Base-by-base conservation (phyloP, 2,797 vertebrate genomes). In the Hippopotamyrus pictus region DNA sequence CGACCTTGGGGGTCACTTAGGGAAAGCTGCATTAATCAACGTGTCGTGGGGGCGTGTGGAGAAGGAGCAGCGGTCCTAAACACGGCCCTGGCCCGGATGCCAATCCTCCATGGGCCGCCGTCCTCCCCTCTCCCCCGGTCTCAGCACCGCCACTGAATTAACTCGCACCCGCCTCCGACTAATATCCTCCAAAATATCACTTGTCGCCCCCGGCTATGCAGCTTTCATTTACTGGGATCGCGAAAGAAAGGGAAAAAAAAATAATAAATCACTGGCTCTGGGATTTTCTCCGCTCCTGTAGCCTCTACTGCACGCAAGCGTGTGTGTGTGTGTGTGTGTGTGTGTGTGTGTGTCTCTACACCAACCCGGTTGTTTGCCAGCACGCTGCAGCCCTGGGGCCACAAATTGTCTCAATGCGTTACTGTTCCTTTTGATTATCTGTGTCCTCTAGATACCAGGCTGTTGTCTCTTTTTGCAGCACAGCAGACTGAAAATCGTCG, bases 111-210 rank as follows among this genome's bases (percentile, higher is more conserved):
- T n/a, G 65, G 88, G 92, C 92, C 87, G 85, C 48, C 92, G 90
- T 88, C 90, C 90, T 91, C 79, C 91, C 89, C 90, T 92, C 92
- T 93, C 92, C 90, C 17, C 86, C 8, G 33, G 90, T 59, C 53
- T 91, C 92, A 91, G 88, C 93, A 33, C 73, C 94, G 92, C 93
- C 91, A 93, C 92, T 93, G 91, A 94, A 95, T 95, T 94, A 95
- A 94, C 93, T 94, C 92, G 91, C 94, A 92, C 92, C 91, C 90
- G 89, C 92, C 94, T 92, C 89, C 88, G 92, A 92, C 93, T 95
- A 95, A 95, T 95, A 93, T 93, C 95, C 94, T 95, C 94, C 93
- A 94, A 95, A 96, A 96, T 95, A 95, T 93, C 95, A 95, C 88
- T 91, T 89, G 83, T 92, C 89, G 93, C 94, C 94, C 92, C 89